These are phyloP conservation scores for Oriolus oriolus DNA, from an alignment of 2,113 vertebrate genomes.

Conservation along the genomic window DNA sequence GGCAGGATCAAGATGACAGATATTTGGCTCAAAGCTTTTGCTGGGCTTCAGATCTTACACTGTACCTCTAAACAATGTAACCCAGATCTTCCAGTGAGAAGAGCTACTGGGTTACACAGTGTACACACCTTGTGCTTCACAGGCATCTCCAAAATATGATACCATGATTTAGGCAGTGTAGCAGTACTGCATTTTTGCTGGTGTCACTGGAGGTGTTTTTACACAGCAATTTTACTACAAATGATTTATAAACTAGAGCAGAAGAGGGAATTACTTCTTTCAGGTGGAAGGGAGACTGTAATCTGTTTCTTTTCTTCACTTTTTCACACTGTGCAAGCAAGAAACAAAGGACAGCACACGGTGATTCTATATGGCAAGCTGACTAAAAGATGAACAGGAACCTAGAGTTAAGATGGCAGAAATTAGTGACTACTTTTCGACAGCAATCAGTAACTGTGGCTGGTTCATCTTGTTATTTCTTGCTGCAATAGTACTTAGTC, in stretches of 20 bases:
- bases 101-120: background rate
- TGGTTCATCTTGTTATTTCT: background rate
- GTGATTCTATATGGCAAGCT: background rate
- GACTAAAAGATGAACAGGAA: background rate
- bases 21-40: background rate
- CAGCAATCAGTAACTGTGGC: background rate
- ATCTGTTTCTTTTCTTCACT: background rate
- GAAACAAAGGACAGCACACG: background rate
- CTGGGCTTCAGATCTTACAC: background rate
- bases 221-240: background rate
- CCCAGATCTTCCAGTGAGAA: background rate
- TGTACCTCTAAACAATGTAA: background rate
- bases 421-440: background rate
- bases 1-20: background rate
- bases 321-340: background rate
- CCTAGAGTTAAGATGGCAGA: background rate
- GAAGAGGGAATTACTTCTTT: background rate
- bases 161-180: background rate
- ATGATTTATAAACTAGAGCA: background rate
- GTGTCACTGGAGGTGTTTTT: background rate
- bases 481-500: background rate
- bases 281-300: background rate
- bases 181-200: background rate
- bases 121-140: background rate
- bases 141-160: background rate